Conservation (phyloP, 30 jellyfish, hydroid and myxozoan genomes). For the Chrysaora quinquecirrha region DNA sequence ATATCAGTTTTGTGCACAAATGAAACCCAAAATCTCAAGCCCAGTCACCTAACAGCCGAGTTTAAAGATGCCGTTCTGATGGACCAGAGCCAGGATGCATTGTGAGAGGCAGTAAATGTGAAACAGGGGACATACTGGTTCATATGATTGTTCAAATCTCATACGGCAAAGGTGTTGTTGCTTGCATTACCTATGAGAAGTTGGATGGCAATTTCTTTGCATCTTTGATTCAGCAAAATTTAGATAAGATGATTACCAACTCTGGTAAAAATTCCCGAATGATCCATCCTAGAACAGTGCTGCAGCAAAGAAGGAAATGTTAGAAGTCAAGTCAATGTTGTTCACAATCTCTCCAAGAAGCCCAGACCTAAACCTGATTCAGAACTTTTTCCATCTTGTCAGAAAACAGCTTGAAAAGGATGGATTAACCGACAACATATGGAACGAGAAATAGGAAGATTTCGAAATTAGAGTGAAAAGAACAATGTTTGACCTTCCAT, state of each 20-base stretch:
- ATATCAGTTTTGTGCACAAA: not conserved
- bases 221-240: not conserved
- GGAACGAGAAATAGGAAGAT: not conserved
- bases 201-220: not conserved
- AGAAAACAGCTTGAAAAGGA: not conserved
- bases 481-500: no score
- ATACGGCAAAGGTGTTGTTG: not conserved
- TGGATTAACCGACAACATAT: not conserved
- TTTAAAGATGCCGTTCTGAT: not conserved
- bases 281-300: not conserved
- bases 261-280: not conserved
- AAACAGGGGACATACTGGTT: not conserved
- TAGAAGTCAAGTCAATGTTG: not conserved
- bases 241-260: not conserved
- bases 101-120: not conserved
- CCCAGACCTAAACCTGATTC: not conserved
- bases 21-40: not conserved
- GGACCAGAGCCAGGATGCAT: not conserved
- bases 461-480: not conserved
- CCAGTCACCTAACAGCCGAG: not conserved
- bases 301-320: not conserved
- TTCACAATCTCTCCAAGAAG: not conserved
- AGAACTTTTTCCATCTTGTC: not conserved
- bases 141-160: not conserved
- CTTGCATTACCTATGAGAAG: not conserved